Percentiles rank a stretch among this genome's conserved stretches.
Evolutionary conservation across 2,888 invertebrate genomes (phyloP).

Genomic region (Dynastes maya): DNA sequence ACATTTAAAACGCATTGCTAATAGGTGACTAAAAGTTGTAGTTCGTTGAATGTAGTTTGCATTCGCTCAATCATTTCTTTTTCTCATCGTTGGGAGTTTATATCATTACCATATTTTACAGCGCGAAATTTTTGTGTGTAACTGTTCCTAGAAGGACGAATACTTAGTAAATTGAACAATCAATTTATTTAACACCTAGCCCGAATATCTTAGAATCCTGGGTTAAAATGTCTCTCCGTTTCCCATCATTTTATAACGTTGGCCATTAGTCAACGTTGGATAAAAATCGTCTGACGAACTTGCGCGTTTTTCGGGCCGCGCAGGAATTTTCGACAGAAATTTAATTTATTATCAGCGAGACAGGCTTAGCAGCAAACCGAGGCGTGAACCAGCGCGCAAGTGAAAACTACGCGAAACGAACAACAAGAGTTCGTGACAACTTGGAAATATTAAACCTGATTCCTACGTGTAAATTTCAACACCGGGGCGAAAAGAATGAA

Average conservation of each 20-base stretch:
- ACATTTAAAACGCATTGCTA: too few species aligned
- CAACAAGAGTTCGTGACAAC: conserved; percentile 42
- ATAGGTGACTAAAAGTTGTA: too few species aligned
- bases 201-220: not conserved
- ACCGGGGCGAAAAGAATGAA: conserved; percentile 43
- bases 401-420: conserved; percentile 35
- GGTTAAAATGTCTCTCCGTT: not conserved
- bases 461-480: conserved; percentile 46
- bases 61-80: too few species aligned
- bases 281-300: conserved; percentile 23
- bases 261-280: conserved; percentile 9
- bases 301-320: conserved; percentile 1
- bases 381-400: conserved; percentile 1
- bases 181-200: too few species aligned
- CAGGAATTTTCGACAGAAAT: conserved; percentile 30
- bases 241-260: not conserved
- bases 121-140: too few species aligned
- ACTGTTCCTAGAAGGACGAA: too few species aligned
- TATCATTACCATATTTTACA: too few species aligned
- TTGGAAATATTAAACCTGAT: conserved; percentile 43
- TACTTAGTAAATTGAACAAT: too few species aligned
- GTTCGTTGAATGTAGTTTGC: too few species aligned
- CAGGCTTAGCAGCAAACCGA: conserved; percentile 4
- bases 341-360: conserved; percentile 28
- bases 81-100: not conserved